These are phyloP conservation scores for Priocnemis perturbator DNA, from an alignment of 2,888 invertebrate genomes.

Conservation along the genomic window DNA sequence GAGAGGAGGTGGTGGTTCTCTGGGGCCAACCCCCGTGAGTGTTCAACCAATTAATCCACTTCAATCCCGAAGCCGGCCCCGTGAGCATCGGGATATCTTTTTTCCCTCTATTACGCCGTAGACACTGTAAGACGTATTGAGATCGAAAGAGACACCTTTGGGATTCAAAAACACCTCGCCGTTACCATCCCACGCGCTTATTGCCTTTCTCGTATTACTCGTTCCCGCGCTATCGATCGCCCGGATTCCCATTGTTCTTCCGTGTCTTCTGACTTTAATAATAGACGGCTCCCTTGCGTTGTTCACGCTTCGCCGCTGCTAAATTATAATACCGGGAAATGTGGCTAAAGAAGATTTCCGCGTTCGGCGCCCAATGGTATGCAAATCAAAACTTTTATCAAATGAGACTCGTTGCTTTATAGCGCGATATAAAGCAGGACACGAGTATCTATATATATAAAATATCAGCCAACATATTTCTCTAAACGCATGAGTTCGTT, in stretches of 20 bases:
- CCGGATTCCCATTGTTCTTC: constrained; percentile 1
- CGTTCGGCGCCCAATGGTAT: no score
- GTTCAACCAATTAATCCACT: constrained; percentile 73
- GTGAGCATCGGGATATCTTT: constrained; percentile 60
- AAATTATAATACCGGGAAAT: no score
- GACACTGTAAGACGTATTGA: constrained; percentile 67
- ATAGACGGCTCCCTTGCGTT: constrained; percentile 1
- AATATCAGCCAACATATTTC: no score
- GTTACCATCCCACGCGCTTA: constrained; percentile 12
- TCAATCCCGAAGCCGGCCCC: constrained; percentile 66
- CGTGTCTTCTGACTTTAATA: constrained; percentile 12
- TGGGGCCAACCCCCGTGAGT: constrained; percentile 66
- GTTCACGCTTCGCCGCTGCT: no score
- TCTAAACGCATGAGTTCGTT: no score
- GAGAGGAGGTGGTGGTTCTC: constrained; percentile 50
- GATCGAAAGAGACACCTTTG: constrained; percentile 61
- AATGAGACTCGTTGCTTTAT: no score
- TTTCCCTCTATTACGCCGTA: constrained; percentile 50
- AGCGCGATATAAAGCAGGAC: no score
- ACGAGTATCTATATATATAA: no score
- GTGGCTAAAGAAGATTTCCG: no score
- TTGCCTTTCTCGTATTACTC: constrained; percentile 18
- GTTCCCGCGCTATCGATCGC: constrained; percentile 23
- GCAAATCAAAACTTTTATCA: no score
- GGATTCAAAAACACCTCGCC: constrained; percentile 38